Conservation (phyloP, 2,113 vertebrate genomes). For the Trachemys scripta region DNA sequence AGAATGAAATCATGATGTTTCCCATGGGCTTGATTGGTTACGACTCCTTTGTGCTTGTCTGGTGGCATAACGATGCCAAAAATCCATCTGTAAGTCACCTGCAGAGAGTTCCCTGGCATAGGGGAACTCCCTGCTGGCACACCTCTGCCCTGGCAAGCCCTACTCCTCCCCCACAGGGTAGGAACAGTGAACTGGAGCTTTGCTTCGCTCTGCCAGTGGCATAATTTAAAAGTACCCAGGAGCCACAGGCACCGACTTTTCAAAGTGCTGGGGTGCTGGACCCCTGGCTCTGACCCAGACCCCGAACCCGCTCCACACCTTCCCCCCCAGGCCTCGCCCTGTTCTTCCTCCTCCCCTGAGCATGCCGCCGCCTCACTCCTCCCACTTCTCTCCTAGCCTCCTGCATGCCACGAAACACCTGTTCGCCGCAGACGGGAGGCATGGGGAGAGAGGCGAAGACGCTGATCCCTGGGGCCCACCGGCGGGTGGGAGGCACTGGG, state of each 20-base stretch:
- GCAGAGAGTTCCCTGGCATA: neutral
- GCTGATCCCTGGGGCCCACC: too few species aligned
- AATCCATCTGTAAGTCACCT: neutral
- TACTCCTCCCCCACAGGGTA: neutral
- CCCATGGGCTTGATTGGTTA: neutral
- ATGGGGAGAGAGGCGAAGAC: too few species aligned
- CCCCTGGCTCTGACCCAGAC: too few species aligned
- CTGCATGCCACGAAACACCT: too few species aligned
- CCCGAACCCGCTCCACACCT: too few species aligned
- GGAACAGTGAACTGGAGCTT: neutral
- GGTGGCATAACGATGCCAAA: neutral
- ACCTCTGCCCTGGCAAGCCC: neutral
- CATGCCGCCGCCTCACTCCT: too few species aligned
- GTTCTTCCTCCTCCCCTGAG: too few species aligned
- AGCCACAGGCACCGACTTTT: neutral
- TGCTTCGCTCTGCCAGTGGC: neutral
- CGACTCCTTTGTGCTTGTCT: neutral
- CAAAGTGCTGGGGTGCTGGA: too few species aligned
- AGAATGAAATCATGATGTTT: neutral
- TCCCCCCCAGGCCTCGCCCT: too few species aligned
- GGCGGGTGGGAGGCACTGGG: too few species aligned
- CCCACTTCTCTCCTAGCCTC: too few species aligned
- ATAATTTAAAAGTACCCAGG: neutral
- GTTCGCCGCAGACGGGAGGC: too few species aligned
- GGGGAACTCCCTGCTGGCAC: neutral